phyloP scores from a whole-genome alignment of 2,113 vertebrate genomes.

The Nothobranchius kuhntae region DNA sequence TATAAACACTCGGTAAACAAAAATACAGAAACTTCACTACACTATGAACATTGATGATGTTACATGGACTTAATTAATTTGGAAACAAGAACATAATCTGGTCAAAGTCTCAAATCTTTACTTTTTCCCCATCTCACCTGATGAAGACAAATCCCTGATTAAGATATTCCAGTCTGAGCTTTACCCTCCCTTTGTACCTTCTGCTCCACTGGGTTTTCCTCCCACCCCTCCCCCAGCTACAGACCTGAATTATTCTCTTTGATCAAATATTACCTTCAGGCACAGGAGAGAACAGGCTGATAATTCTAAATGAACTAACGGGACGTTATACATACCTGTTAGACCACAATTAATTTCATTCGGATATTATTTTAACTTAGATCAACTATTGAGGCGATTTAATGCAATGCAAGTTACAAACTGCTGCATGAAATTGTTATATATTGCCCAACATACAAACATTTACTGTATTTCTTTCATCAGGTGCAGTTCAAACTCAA shows the following conservation, averaged over 20 bases:
- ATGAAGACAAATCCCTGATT: slow-evolving; percentile 41
- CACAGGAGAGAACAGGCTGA: slow-evolving; percentile 39
- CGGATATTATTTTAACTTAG: not conserved
- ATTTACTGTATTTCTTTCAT: no score
- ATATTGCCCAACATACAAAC: no score
- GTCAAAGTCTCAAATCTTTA: slow-evolving; percentile 9
- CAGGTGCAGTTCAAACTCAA: no score
- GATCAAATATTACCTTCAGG: slow-evolving; percentile 60
- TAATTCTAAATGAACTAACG: slow-evolving; percentile 27
- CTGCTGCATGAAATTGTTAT: no score
- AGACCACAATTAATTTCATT: not conserved
- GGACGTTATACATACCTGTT: slow-evolving; percentile 45
- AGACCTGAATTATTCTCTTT: slow-evolving; percentile 78
- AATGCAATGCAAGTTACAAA: no score
- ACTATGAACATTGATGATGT: no score
- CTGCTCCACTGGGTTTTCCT: slow-evolving; percentile 42
- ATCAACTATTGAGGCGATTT: not conserved
- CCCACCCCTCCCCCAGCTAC: slow-evolving; percentile 40
- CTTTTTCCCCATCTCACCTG: not conserved
- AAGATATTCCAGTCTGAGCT: slow-evolving; percentile 49
- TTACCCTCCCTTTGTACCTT: slow-evolving; percentile 61
- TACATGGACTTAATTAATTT: not conserved
- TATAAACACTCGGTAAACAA: no score
- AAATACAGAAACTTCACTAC: no score
- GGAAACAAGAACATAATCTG: slow-evolving; percentile 11